Evolutionary conservation across 2,113 vertebrate genomes (phyloP).

Genomic region (Empidonax traillii): DNA sequence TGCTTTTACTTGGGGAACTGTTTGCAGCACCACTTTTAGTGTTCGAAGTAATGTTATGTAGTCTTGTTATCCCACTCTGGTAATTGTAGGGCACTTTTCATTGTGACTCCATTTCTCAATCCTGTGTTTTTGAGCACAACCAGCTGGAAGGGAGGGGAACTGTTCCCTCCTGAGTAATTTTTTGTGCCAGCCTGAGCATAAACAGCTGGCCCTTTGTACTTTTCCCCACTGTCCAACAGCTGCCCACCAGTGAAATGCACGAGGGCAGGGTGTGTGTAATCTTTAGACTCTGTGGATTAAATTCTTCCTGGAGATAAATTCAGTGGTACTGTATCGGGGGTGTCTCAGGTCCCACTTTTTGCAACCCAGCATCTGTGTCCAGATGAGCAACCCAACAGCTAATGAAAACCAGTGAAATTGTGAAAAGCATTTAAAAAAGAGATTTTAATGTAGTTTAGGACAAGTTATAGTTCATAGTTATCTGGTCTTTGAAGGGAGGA

Average conservation of each 20-base stretch:
- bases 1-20: neutral
- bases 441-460: neutral
- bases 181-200: conserved; percentile 16
- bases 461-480: neutral
- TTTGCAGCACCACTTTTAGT: neutral
- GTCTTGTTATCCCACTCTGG: neutral
- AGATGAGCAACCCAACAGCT: neutral
- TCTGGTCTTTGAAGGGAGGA: neutral
- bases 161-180: neutral
- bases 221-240: neutral
- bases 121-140: neutral
- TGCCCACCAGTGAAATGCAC: rapidly evolving
- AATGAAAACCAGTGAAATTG: neutral
- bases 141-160: conserved; percentile 36
- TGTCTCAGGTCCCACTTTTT: neutral
- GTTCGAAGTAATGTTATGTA: neutral
- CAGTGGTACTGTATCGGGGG: neutral
- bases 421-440: neutral
- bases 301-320: neutral
- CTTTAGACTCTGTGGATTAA: neutral
- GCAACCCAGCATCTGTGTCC: neutral
- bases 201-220: conserved; percentile 21
- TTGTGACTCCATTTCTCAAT: neutral
- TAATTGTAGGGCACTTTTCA: neutral
- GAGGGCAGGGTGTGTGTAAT: neutral